Percentiles rank a stretch among this genome's conserved stretches.
These are phyloP conservation scores for Rhagologus leucostigma DNA, from an alignment of 2,113 vertebrate species.

Conservation along the genomic window DNA sequence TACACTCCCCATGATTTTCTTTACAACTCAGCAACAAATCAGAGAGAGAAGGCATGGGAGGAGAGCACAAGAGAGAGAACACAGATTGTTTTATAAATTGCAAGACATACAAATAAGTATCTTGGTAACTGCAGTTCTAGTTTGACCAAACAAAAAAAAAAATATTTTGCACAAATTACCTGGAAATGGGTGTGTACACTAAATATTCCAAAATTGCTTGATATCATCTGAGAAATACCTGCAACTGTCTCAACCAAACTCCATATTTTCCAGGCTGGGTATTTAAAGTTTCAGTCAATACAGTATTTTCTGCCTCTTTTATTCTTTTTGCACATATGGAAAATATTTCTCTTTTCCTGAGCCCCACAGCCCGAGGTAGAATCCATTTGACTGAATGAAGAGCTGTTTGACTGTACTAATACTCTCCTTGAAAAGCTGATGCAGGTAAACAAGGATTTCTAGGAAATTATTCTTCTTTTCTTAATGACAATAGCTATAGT, in stretches of 20 bases:
- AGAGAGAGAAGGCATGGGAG: background rate
- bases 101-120: background rate
- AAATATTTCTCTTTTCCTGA: background rate
- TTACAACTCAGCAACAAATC: background rate
- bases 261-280: background rate
- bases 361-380: background rate
- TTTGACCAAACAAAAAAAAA: background rate
- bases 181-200: background rate
- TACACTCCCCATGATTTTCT: background rate
- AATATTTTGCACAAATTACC: background rate
- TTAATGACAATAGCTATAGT: background rate
- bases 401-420: background rate
- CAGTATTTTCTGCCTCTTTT: background rate
- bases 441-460: background rate
- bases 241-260: background rate
- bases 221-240: background rate
- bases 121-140: background rate
- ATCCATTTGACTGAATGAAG: background rate
- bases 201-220: background rate
- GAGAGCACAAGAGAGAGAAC: background rate
- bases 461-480: background rate
- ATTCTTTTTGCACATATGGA: background rate
- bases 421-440: background rate
- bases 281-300: background rate
- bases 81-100: background rate